These are phyloP conservation scores for Euphonia xanthogaster DNA, from an alignment of 2,797 vertebrate genomes.

Conservation along the genomic window DNA sequence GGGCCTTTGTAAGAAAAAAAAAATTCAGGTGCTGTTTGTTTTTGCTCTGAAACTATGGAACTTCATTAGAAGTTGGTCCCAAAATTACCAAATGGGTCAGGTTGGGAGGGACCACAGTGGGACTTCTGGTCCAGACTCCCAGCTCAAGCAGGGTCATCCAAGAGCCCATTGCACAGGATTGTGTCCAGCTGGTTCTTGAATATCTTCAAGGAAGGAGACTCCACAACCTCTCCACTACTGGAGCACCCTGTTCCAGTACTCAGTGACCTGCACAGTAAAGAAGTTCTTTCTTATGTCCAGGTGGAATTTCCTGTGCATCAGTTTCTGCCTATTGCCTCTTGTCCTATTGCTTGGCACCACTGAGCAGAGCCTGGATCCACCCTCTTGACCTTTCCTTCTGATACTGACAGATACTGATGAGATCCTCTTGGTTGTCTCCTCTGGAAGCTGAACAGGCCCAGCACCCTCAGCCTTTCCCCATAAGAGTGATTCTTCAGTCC, in stretches of 20 bases:
- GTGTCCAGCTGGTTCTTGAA: background rate
- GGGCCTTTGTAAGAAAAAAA: background rate
- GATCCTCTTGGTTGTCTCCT: background rate
- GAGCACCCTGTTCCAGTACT: background rate
- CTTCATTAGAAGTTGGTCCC: background rate
- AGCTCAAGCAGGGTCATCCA: background rate
- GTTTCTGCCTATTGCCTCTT: background rate
- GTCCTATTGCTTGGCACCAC: background rate
- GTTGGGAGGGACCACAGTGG: background rate
- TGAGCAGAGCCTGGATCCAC: background rate
- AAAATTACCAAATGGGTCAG: background rate
- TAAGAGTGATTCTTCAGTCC: background rate
- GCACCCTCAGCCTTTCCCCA: background rate
- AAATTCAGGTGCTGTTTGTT: background rate
- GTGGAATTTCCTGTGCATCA: background rate
- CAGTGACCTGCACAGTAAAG: fast-evolving
- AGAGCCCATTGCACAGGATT: background rate
- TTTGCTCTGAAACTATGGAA: background rate
- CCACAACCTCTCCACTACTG: background rate
- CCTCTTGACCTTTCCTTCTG: background rate
- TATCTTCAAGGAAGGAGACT: background rate
- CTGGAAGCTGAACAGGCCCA: background rate
- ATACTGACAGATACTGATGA: background rate
- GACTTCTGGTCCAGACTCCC: background rate
- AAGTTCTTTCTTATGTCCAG: background rate